Evolutionary conservation across 2,797 vertebrate genomes (phyloP).

Genomic region (Prionace glauca): DNA sequence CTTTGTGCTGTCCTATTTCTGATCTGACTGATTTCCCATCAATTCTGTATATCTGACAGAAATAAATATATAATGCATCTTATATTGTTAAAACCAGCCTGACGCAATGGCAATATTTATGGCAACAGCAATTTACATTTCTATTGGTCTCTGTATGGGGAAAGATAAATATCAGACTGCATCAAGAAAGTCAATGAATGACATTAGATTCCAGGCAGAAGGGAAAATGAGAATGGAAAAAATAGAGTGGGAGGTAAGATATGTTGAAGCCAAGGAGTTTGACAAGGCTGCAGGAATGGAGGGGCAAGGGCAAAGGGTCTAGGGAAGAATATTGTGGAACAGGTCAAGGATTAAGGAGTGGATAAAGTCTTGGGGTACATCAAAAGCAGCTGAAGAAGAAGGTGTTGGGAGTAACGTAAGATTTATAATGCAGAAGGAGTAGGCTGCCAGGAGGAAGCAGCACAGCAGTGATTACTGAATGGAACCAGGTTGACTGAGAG

Average conservation of each 20-base stretch:
- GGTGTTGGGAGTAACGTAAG: background rate
- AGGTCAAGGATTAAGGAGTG: background rate
- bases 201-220: background rate
- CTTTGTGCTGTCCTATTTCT: background rate
- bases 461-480: background rate
- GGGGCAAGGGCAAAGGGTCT: background rate
- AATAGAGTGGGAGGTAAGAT: background rate
- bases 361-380: background rate
- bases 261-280: background rate
- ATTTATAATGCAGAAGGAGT: background rate
- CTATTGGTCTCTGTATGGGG: background rate
- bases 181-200: background rate
- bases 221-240: background rate
- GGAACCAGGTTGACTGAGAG: background rate
- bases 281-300: background rate
- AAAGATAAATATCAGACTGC: background rate
- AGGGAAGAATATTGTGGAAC: background rate
- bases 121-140: background rate
- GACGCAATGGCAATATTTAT: background rate
- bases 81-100: background rate
- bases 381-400: background rate
- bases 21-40: background rate
- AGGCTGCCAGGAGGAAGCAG: background rate
- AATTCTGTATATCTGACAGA: background rate
- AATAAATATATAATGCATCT: background rate